Base-by-base conservation (phyloP, 1,140 invertebrate genomes). In the Halesus radiatus region DNA sequence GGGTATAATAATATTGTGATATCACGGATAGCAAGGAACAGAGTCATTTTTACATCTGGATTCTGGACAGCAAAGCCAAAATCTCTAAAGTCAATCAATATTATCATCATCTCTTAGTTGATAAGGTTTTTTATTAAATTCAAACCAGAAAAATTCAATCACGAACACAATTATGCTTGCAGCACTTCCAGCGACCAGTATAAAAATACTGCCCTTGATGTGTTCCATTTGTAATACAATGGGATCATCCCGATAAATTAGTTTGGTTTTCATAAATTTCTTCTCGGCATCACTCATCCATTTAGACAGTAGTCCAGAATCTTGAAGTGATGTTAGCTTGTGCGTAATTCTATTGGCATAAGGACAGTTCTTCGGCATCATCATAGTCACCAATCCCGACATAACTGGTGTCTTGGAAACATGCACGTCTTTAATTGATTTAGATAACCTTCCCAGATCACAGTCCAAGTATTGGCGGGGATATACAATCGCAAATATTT, bases 181-280 rank as follows among this genome's bases (percentile, higher is more conserved):
- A n/a, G 29, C 29, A 54, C 58, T 58, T 18, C 72, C 72, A 32
- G 13, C 26, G 6, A 58, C 15, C 1, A 75, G 54, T 29, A 75
- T 58, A 18, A 58, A 60, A 20, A 75, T 58, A 16, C 53, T 58
- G 18, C 72, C 72, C 8, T 32, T 37, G 23, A 75, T 75, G 29
- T 75, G 72, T 8, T 58, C 72, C 72, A 75, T 58, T 18, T 58
- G 20, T 37, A 75, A 20, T 10, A 56, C 72, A 22, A 75, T 18
- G 7, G 26, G 3, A 29, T 75, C 72, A 3, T 58, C 54, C 3
- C 53, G 26, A 20, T 29, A 75, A 10, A n/a, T 32, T 16, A 13
- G 13, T 54, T 54, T 23, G 4, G n/a, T 3, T 18, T 22, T 37
- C 3, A 16, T 16, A 18, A 29, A 58, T 13, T 26, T 13, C 5